These are phyloP conservation scores for Solea senegalensis DNA, from an alignment of 2,113 vertebrate species.

Conservation along the genomic window DNA sequence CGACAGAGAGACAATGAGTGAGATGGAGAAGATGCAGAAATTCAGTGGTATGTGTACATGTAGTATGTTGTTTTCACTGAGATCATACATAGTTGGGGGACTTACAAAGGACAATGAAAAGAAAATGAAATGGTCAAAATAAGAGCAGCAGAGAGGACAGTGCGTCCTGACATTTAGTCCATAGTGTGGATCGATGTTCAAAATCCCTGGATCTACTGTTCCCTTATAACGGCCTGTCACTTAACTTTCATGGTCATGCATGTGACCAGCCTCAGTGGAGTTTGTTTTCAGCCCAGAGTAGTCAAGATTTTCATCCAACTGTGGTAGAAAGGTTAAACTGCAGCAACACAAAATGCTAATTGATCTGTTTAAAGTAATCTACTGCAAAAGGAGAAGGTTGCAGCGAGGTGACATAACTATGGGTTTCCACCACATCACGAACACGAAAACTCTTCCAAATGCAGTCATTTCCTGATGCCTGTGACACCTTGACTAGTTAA, in stretches of 20 bases:
- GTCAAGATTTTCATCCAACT: not conserved
- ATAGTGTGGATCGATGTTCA: not conserved
- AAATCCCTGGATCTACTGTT: not conserved
- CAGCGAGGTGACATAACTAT: no score
- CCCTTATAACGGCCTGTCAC: not conserved
- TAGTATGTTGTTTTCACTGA: no score
- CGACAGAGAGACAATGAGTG: conserved; percentile 52
- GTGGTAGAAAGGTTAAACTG: no score
- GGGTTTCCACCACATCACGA: no score
- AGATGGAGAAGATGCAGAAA: conserved; percentile 34
- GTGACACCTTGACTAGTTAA: no score
- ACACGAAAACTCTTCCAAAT: no score
- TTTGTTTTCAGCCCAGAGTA: not conserved
- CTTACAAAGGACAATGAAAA: not conserved
- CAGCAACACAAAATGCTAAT: not conserved
- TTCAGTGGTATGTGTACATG: not conserved
- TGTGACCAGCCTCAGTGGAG: not conserved
- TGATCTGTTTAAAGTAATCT: not conserved
- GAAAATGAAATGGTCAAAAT: not conserved
- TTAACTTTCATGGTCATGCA: not conserved
- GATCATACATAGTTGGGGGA: not conserved
- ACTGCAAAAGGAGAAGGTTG: no score
- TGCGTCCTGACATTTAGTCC: not conserved
- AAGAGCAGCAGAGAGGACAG: not conserved
- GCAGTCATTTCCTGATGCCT: no score